Conservation (phyloP, 2,113 vertebrate species). For the Sceloporus undulatus region DNA sequence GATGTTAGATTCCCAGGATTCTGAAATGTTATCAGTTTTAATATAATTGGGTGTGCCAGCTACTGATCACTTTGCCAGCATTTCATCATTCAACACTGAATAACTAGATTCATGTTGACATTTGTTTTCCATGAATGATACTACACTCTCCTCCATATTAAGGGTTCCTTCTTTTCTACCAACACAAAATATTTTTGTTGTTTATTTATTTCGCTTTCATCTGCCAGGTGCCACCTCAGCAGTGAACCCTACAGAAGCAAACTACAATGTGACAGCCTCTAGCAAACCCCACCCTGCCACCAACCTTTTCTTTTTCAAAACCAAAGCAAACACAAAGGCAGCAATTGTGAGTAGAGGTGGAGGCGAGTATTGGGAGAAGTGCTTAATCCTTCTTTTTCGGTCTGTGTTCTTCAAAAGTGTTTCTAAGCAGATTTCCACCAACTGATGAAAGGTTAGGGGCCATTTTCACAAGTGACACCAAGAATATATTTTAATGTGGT, state of each 20-base stretch:
- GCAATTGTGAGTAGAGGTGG: not conserved
- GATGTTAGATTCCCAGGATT: not conserved
- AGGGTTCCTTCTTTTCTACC: not conserved
- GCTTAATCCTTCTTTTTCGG: not conserved
- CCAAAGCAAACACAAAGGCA: not conserved
- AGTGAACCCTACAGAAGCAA: not conserved
- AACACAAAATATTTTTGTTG: not conserved
- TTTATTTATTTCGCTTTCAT: not conserved
- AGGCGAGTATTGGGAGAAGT: not conserved
- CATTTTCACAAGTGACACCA: not conserved
- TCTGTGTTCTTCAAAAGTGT: not conserved
- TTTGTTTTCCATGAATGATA: not conserved
- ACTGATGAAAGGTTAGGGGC: not conserved
- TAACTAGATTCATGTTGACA: slow-evolving; percentile 8
- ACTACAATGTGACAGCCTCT: not conserved
- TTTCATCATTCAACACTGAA: not conserved
- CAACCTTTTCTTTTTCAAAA: not conserved
- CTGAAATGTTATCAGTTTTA: not conserved
- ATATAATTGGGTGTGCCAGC: not conserved
- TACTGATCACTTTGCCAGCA: not conserved
- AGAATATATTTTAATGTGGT: not conserved
- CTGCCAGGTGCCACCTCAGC: not conserved
- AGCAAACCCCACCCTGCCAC: not conserved
- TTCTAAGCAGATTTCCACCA: not conserved
- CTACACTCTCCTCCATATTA: not conserved